Evolutionary conservation across 2,113 vertebrate species (phyloP).

Genomic region (Lamprologus lemairii): DNA sequence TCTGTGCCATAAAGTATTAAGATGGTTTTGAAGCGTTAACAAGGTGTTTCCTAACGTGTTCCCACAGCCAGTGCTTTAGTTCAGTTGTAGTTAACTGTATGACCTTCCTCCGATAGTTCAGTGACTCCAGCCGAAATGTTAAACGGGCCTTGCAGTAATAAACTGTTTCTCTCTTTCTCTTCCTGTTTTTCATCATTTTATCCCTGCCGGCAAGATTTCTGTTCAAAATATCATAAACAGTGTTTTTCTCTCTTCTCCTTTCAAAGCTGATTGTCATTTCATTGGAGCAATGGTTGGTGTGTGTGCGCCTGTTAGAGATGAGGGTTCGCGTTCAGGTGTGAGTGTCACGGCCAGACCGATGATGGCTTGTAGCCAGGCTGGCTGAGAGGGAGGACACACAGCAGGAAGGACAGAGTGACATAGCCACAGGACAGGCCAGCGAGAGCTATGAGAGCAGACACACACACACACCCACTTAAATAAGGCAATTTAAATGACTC

Average conservation of each 20-base stretch:
- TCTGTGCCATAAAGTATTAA: background rate
- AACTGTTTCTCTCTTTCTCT: background rate
- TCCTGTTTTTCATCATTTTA: background rate
- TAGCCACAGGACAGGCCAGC: conserved; percentile 17
- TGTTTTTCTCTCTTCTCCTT: background rate
- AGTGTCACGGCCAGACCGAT: conserved; percentile 1
- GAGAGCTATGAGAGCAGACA: background rate
- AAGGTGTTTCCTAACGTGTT: background rate
- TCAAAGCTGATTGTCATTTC: background rate
- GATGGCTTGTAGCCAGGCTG: conserved; percentile 15
- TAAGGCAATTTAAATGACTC: conserved; percentile 21
- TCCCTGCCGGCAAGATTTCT: background rate
- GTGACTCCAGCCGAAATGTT: background rate
- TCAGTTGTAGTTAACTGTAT: background rate
- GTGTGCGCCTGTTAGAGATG: background rate
- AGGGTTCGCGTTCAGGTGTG: conserved; percentile 5
- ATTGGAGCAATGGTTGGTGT: background rate
- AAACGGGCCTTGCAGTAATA: background rate
- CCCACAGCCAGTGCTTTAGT: background rate
- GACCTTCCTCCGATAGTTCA: background rate
- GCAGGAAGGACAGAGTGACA: conserved; percentile 42
- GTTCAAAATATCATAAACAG: background rate
- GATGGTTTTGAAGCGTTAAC: background rate
- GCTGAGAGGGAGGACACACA: conserved; percentile 20
- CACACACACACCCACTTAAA: background rate